Evolutionary conservation across 2,888 invertebrate genomes (phyloP).

Genomic region (Hemaris fuciformis): DNA sequence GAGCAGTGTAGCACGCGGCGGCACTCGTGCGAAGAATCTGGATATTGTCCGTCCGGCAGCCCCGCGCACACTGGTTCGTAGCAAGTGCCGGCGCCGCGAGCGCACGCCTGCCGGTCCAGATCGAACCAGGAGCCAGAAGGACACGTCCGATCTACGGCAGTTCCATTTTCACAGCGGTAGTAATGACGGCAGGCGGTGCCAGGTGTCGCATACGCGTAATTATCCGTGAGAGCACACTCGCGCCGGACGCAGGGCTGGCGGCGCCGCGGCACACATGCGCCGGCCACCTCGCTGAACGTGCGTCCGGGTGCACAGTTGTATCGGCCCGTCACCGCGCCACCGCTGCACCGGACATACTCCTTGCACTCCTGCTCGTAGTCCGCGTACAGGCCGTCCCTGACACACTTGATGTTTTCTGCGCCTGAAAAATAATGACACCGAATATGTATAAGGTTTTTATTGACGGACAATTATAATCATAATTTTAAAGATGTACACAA

Average conservation of each 20-base stretch:
- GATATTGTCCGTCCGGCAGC: conserved; percentile 79
- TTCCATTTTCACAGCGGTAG: conserved; percentile 79
- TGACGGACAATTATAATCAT: neutral
- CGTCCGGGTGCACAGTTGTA: conserved; percentile 65
- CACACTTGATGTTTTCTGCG: conserved; percentile 51
- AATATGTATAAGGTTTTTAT: neutral
- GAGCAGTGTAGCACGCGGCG: conserved; percentile 74
- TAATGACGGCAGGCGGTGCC: conserved; percentile 81
- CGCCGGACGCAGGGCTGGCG: conserved; percentile 65
- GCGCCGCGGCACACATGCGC: conserved; percentile 63
- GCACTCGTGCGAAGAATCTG: conserved; percentile 81
- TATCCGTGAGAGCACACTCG: conserved; percentile 58
- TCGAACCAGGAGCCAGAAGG: conserved; percentile 81
- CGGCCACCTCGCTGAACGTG: conserved; percentile 66
- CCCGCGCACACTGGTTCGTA: conserved; percentile 83
- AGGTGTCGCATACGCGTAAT: conserved; percentile 76
- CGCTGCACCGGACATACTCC: conserved; percentile 69
- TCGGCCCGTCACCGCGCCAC: conserved; percentile 48
- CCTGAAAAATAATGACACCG: conserved; percentile 42
- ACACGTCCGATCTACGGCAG: conserved; percentile 73
- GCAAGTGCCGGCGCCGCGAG: conserved; percentile 78
- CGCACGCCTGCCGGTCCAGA: conserved; percentile 76
- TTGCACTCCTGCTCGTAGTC: conserved; percentile 71
- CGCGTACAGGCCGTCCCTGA: conserved; percentile 66
- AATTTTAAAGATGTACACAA: no score